Percentiles rank a stretch among this genome's conserved stretches.
Conservation (phyloP, 2,113 vertebrate genomes). For the Sarotherodon lohbergeri region DNA sequence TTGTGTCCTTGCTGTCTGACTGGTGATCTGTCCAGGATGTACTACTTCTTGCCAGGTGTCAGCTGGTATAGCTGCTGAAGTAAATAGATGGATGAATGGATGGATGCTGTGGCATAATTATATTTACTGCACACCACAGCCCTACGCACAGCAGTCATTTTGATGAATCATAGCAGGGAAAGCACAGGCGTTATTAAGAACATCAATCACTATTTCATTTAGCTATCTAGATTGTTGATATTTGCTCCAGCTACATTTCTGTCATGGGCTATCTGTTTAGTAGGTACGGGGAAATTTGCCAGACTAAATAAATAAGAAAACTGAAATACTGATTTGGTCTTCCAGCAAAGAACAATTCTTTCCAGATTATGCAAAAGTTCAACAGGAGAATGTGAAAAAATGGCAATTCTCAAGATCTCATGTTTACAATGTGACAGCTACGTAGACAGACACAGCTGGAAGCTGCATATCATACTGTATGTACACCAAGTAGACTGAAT, state of each 20-base stretch:
- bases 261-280: background rate
- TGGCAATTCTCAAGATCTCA: background rate
- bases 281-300: background rate
- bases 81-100: background rate
- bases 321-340: background rate
- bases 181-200: background rate
- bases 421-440: background rate
- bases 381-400: background rate
- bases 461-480: background rate
- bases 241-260: background rate
- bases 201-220: background rate
- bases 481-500: background rate
- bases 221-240: background rate
- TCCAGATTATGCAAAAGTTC: background rate
- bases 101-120: background rate
- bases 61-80: background rate
- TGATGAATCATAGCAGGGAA: background rate
- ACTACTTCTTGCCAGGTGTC: background rate
- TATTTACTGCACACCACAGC: background rate
- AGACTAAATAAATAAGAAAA: background rate
- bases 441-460: background rate
- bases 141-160: background rate
- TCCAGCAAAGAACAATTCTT: background rate
- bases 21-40: background rate
- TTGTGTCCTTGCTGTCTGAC: background rate